Percentiles rank a stretch among this genome's conserved stretches.
phyloP scores from a whole-genome alignment of 2,888 invertebrate species.

The Polyploca ridens region DNA sequence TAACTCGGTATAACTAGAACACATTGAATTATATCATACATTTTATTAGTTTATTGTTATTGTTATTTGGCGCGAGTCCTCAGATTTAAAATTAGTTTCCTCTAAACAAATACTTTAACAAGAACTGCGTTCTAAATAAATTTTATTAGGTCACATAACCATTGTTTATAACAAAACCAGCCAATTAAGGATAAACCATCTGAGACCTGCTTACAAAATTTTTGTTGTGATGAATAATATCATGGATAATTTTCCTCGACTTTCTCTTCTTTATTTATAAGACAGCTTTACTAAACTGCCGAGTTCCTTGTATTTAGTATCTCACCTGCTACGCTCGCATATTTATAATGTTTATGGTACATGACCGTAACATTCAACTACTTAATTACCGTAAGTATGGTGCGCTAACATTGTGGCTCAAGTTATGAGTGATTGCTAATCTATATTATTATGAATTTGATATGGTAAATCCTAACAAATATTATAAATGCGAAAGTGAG shows the following conservation, averaged over 20 bases:
- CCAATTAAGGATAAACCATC: background rate
- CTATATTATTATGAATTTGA: background rate
- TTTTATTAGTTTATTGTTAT: too few relatives aligned
- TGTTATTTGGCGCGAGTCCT: too few relatives aligned
- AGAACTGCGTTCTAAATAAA: too few relatives aligned
- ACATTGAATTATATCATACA: too few relatives aligned
- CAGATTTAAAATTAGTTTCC: too few relatives aligned
- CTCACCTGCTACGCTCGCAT: background rate
- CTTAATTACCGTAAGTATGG: constrained; percentile 50
- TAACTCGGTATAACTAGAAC: too few relatives aligned
- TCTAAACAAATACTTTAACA: too few relatives aligned
- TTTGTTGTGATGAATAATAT: background rate
- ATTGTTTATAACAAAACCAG: background rate
- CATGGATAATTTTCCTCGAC: background rate
- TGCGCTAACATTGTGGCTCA: constrained; percentile 44
- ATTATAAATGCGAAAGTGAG: too few relatives aligned
- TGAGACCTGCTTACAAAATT: background rate
- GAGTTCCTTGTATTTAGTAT: constrained; percentile 18
- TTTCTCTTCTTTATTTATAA: background rate
- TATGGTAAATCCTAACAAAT: too few relatives aligned
- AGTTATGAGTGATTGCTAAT: constrained; percentile 29
- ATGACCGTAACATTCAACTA: constrained; percentile 67
- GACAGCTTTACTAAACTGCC: constrained; percentile 11
- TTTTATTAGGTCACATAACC: too few relatives aligned
- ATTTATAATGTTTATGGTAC: constrained; percentile 32